Percentiles rank a stretch among this genome's conserved stretches.
Evolutionary conservation across 2,888 invertebrate species (phyloP).

Genomic region (Beris chalybata): DNA sequence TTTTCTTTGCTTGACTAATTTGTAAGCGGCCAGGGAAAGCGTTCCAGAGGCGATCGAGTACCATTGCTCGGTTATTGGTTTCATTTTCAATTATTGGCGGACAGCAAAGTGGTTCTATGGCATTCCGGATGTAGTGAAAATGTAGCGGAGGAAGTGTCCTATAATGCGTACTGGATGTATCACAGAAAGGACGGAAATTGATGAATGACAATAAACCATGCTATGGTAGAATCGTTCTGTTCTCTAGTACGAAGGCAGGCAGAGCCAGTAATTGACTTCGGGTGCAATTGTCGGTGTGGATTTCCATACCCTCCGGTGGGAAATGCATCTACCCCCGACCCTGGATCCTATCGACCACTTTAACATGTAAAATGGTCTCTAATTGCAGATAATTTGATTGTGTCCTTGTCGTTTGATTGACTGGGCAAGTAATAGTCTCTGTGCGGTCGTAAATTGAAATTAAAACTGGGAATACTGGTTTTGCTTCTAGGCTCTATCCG

Average conservation of each 20-base stretch:
- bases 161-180: too few species aligned
- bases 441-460: constrained; percentile 8
- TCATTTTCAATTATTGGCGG: constrained; percentile 31
- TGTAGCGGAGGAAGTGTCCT: not conserved
- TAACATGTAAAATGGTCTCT: constrained; percentile 22
- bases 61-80: constrained; percentile 26
- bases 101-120: not conserved
- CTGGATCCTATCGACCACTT: not conserved
- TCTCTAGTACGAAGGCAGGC: not conserved
- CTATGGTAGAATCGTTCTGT: constrained; percentile 17
- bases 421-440: not conserved
- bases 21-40: too few species aligned
- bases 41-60: too few species aligned
- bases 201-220: constrained; percentile 17
- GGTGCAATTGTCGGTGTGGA: constrained; percentile 26
- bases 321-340: not conserved
- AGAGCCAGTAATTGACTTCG: constrained; percentile 29
- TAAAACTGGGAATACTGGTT: constrained; percentile 11
- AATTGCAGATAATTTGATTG: constrained; percentile 33
- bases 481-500: constrained; percentile 1
- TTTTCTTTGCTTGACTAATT: too few species aligned
- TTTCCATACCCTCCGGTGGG: constrained; percentile 21
- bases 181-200: not conserved
- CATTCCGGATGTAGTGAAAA: not conserved
- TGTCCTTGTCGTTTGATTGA: constrained; percentile 26